These are phyloP conservation scores for Melanotus villosus DNA, from an alignment of 2,888 invertebrate genomes.

Conservation along the genomic window DNA sequence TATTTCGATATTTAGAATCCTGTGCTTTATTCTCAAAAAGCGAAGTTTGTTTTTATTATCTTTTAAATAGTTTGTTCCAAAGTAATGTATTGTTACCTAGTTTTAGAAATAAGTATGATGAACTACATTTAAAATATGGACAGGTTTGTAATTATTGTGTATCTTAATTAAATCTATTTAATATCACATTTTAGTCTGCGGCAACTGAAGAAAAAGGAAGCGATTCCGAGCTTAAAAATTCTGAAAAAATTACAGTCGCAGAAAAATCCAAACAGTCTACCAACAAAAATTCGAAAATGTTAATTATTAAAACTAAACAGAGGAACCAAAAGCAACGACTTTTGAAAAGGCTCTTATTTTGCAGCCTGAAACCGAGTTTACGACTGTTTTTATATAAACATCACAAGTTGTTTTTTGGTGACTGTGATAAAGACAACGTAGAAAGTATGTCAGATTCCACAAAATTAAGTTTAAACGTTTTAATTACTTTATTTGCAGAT, in stretches of 20 bases:
- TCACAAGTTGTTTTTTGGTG: conserved; percentile 60
- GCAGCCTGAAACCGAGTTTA: conserved; percentile 66
- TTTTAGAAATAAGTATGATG: conserved; percentile 69
- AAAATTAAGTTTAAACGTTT: not conserved
- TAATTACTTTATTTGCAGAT: conserved; percentile 49
- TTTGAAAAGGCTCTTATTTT: conserved; percentile 64
- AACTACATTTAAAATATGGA: conserved; percentile 68
- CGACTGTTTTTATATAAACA: conserved; percentile 66
- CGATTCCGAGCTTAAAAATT: conserved; percentile 55
- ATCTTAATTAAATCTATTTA: not conserved
- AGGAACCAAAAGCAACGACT: conserved; percentile 65
- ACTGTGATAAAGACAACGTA: conserved; percentile 51
- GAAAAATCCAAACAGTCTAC: conserved; percentile 56
- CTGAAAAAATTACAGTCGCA: conserved; percentile 60
- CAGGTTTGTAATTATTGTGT: conserved; percentile 60
- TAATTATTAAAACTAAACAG: conserved; percentile 63
- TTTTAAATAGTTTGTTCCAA: conserved; percentile 68
- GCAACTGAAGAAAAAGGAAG: conserved; percentile 52
- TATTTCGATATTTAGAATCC: conserved; percentile 72
- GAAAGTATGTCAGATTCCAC: conserved; percentile 46
- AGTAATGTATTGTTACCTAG: conserved; percentile 70
- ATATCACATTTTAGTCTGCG: conserved; percentile 19
- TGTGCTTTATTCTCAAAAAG: conserved; percentile 73
- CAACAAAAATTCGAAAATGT: conserved; percentile 58
- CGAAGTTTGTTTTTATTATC: conserved; percentile 72